Evolutionary conservation across 2,888 invertebrate species (phyloP), one percentile per base, ranked within the genome.

Genomic region (Leptopilina myrica): DNA sequence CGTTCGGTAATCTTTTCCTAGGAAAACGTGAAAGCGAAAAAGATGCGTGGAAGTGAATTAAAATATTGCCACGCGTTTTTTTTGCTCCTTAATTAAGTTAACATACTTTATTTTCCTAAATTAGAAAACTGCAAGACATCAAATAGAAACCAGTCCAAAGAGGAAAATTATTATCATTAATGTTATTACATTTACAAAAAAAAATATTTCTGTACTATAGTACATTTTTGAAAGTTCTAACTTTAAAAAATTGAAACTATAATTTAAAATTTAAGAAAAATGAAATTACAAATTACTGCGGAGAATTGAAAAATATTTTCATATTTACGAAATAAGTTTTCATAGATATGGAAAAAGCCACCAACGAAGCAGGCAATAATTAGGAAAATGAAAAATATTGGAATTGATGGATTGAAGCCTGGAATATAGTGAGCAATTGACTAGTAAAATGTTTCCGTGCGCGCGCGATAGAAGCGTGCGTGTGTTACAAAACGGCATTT

Each of bases 361-460:
- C 73, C 56, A 56, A 56, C 73, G 40, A 73, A 73, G 33, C 33
- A 33, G 56, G 73, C 33, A 33, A 56, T 73, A 73, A 73, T 73
- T 59, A 73, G 8, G 40, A 53, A 56, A 26, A 12, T 59, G 33
- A 73, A 73, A 73, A 73, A 73, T 73, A 14, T 56, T n/a, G 4
- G 8, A 73, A 56, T 73, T 73, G 73, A 40, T 40, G 56, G 73
- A 73, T 73, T 53, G 73, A 73, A 59, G 73, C 73, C 33, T 59
- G 56, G n/a, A 12, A 64, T 33, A 73, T 53, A 73, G 56, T 73
- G 56, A 73, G 73, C 73, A 73, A 73, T 73, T 73, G 73, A 56
- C 73, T 33, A 20, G 56, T 53, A 43, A 67, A 26, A 56, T 56
- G 56, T 73, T 73, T 73, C n/a, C 73, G 56, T 53, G 26, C 14